Percentiles rank a stretch among this genome's conserved stretches.
phyloP scores from a whole-genome alignment of 2,888 invertebrate genomes.

The Dinocampus coccinellae region DNA sequence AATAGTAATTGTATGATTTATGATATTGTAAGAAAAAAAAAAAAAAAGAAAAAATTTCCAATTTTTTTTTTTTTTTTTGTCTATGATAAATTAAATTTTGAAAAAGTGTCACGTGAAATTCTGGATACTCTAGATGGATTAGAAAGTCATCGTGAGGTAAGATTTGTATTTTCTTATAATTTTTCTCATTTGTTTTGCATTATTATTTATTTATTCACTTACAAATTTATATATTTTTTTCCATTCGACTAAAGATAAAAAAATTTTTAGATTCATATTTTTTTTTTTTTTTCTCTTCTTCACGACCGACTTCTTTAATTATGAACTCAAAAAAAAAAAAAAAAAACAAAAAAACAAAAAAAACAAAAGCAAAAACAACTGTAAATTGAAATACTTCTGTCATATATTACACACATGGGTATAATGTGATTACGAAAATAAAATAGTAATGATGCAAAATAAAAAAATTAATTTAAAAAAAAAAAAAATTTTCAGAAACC shows the following conservation, averaged over 20 bases:
- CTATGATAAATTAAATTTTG: background rate
- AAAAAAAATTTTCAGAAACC: no score
- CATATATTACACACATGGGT: background rate
- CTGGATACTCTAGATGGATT: slow-evolving; percentile 38
- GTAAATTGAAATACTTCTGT: background rate
- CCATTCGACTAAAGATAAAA: no score
- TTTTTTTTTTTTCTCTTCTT: no score
- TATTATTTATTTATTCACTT: background rate
- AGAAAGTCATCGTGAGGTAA: slow-evolving; percentile 32
- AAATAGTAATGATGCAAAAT: background rate
- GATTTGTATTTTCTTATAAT: background rate
- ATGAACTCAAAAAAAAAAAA: no score
- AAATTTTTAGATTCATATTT: no score
- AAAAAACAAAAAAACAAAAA: no score
- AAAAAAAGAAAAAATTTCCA: background rate
- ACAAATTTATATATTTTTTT: no score
- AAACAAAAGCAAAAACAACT: no score
- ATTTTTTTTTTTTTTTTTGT: background rate
- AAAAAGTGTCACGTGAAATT: slow-evolving; percentile 29
- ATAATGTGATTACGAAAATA: slow-evolving; percentile 12
- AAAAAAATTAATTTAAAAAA: no score
- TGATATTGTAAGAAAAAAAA: no score
- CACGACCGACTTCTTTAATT: no score
- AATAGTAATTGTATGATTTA: no score
- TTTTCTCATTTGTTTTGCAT: background rate